Conservation (phyloP, 2,797 vertebrate species). For the Neostethus bicornis region DNA sequence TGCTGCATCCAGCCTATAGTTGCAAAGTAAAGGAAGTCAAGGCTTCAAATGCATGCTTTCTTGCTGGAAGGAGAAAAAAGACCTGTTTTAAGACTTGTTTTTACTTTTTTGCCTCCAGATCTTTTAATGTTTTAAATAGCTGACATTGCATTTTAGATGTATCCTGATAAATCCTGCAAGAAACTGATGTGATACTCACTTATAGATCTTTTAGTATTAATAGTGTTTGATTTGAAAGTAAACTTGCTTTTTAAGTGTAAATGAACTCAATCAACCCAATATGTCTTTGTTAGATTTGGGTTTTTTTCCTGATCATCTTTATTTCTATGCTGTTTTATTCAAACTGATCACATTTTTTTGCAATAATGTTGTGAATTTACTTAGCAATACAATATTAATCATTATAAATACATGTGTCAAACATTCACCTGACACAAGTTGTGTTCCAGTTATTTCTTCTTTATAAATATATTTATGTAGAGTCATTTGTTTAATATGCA, state of each 20-base stretch:
- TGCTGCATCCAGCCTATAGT: constrained; percentile 50
- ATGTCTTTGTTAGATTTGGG: background rate
- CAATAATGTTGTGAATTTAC: background rate
- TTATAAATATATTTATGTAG: background rate
- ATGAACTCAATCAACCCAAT: background rate
- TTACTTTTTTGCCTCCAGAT: background rate
- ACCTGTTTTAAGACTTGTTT: constrained; percentile 7
- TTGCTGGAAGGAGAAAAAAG: background rate
- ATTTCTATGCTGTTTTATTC: background rate
- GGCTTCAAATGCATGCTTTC: constrained; percentile 14
- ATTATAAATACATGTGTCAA: background rate
- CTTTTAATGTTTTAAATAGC: background rate
- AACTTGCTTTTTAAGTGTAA: background rate
- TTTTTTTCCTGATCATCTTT: background rate
- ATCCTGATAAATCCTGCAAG: background rate
- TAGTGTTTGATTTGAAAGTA: background rate
- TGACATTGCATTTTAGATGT: background rate
- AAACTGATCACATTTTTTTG: too few relatives aligned
- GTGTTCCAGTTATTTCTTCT: background rate
- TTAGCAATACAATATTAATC: background rate
- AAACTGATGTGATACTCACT: background rate
- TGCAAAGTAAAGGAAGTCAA: constrained; percentile 50
- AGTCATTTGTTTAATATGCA: constrained; percentile 57
- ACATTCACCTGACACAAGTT: background rate
- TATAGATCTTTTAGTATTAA: too few relatives aligned